Conservation (phyloP, 2,797 vertebrate genomes). For the Coracias cyanogaster region DNA sequence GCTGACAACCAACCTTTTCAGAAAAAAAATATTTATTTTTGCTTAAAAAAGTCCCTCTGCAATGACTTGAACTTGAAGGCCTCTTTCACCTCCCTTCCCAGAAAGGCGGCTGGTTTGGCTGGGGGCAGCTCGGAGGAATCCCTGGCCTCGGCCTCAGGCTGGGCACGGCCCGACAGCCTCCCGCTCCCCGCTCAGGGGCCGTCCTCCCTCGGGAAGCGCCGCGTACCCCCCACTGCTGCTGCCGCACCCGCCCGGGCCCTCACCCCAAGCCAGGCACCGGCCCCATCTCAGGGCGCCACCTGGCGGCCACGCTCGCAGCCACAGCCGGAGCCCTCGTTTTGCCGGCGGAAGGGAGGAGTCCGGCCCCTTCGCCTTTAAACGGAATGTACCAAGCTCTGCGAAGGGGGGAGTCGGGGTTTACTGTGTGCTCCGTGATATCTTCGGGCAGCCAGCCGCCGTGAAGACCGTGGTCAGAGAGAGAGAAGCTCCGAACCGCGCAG, state of each 20-base stretch:
- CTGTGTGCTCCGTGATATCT: rapidly evolving
- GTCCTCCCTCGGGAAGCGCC: too few relatives aligned
- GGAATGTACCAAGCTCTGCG: not conserved
- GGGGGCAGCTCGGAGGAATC: not conserved
- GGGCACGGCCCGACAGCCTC: not conserved
- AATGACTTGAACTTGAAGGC: not conserved
- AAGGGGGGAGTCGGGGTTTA: rapidly evolving
- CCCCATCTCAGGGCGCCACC: not conserved
- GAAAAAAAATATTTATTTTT: not conserved
- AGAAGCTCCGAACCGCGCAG: rapidly evolving
- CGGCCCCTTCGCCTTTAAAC: not conserved
- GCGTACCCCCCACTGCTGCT: rapidly evolving
- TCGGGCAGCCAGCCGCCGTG: rapidly evolving
- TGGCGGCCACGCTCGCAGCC: not conserved
- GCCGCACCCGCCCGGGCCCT: not conserved
- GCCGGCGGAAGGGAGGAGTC: not conserved
- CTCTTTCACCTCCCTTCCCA: not conserved
- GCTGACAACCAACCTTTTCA: not conserved
- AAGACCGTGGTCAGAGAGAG: rapidly evolving
- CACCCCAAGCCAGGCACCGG: rapidly evolving
- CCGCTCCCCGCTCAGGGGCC: too few relatives aligned
- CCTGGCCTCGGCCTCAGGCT: not conserved
- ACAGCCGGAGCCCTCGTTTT: rapidly evolving
- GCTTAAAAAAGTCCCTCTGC: not conserved
- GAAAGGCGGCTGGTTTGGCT: not conserved